Evolutionary conservation across 2,888 invertebrate genomes (phyloP).

Genomic region (Rambutsinella grinnellia): DNA sequence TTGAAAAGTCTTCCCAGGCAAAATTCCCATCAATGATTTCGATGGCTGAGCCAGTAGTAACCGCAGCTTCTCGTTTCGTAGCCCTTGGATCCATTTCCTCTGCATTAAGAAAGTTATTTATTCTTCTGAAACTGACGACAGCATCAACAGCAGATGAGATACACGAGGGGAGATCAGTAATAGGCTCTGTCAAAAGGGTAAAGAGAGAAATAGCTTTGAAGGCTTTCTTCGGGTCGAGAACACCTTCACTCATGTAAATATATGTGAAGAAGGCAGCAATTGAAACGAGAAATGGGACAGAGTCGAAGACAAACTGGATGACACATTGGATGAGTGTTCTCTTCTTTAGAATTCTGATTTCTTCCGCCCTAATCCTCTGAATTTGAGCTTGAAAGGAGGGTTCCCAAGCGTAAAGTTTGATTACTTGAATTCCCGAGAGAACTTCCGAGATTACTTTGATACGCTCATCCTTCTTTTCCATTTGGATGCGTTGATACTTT

Average conservation of each 20-base stretch:
- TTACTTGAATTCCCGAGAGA: conserved; percentile 89
- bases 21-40: conserved; percentile 27
- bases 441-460: conserved; percentile 95
- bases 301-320: conserved; percentile 76
- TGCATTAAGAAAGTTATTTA: conserved; percentile 71
- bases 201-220: conserved; percentile 74
- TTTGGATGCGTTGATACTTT: conserved; percentile 33
- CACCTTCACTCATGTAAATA: conserved; percentile 69
- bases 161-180: conserved; percentile 71
- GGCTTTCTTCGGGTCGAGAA: conserved; percentile 71
- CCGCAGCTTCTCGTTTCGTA: conserved; percentile 1
- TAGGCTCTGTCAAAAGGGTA: conserved; percentile 73
- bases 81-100: conserved; percentile 72
- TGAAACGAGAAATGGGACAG: conserved; percentile 71
- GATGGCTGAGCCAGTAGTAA: not conserved
- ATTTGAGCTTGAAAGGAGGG: conserved; percentile 76
- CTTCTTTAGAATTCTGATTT: conserved; percentile 83
- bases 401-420: conserved; percentile 42
- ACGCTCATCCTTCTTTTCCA: conserved; percentile 78
- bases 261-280: conserved; percentile 68
- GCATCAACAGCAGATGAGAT: conserved; percentile 66
- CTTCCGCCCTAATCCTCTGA: conserved; percentile 86
- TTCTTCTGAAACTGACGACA: conserved; percentile 69
- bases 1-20: conserved; percentile 22
- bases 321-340: conserved; percentile 89